phyloP scores from a whole-genome alignment of 2,797 vertebrate genomes.

The Loriculus beryllinus region DNA sequence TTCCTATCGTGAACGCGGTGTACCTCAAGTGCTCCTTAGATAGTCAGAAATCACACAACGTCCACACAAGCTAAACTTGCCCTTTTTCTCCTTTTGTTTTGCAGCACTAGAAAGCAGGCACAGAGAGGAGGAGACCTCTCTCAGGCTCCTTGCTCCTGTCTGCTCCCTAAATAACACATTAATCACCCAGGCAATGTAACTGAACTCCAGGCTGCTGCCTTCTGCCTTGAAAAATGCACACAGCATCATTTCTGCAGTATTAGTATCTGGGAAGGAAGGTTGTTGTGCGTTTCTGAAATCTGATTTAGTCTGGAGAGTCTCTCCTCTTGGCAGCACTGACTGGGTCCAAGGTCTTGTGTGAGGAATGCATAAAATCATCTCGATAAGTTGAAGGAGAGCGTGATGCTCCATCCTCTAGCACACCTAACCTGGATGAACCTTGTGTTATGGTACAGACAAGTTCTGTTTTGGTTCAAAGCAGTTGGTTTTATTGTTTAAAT shows the following conservation, averaged over 20 bases:
- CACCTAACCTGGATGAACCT: neutral
- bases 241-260: neutral
- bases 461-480: neutral
- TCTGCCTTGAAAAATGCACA: slow-evolving; percentile 5
- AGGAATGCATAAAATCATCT: slow-evolving; percentile 1
- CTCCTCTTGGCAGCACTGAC: neutral
- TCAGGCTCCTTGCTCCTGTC: slow-evolving; percentile 40
- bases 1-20: rapidly evolving
- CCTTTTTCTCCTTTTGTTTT: neutral
- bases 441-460: neutral
- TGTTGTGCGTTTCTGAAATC: neutral
- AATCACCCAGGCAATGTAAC: neutral
- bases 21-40: neutral
- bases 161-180: slow-evolving; percentile 32
- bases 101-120: neutral
- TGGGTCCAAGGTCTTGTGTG: neutral
- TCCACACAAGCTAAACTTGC: neutral
- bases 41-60: neutral
- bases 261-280: neutral
- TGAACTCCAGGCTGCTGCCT: slow-evolving; percentile 45
- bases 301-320: neutral
- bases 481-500: neutral
- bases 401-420: neutral
- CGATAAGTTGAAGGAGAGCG: neutral
- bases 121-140: slow-evolving; percentile 14